Conservation (phyloP, 2,797 vertebrate genomes). For the Halcyon smyrnensis region DNA sequence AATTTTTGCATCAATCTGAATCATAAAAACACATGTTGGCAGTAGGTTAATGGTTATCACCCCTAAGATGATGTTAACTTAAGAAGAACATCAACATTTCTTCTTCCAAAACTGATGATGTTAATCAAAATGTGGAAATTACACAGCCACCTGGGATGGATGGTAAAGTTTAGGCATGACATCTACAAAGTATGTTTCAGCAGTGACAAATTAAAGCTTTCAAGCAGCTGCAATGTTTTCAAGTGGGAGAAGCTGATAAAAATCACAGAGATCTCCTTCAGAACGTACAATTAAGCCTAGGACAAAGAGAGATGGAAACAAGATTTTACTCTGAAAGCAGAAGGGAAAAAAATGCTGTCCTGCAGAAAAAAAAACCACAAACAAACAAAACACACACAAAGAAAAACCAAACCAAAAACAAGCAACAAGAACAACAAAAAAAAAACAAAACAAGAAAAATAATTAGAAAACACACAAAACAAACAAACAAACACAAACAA, state of each 20-base stretch:
- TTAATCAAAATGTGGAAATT: not conserved
- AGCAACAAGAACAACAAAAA: too few species aligned
- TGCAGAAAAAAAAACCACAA: not conserved
- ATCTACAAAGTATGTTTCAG: not conserved
- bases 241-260: not conserved
- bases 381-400: not conserved
- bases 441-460: too few species aligned
- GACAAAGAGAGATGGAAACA: not conserved
- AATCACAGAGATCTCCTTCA: not conserved
- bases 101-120: slow-evolving; percentile 12
- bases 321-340: not conserved
- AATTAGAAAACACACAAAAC: too few species aligned
- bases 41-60: not conserved
- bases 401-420: too few species aligned
- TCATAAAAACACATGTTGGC: not conserved
- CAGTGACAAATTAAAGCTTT: slow-evolving; percentile 18
- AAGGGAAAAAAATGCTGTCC: not conserved
- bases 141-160: not conserved
- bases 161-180: not conserved
- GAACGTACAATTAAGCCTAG: not conserved
- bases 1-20: not conserved
- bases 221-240: not conserved
- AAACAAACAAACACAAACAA: too few species aligned
- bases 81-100: not conserved
- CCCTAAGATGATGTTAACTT: not conserved